Base-by-base conservation (phyloP, 2,888 invertebrate genomes). In the Orthosia incerta region DNA sequence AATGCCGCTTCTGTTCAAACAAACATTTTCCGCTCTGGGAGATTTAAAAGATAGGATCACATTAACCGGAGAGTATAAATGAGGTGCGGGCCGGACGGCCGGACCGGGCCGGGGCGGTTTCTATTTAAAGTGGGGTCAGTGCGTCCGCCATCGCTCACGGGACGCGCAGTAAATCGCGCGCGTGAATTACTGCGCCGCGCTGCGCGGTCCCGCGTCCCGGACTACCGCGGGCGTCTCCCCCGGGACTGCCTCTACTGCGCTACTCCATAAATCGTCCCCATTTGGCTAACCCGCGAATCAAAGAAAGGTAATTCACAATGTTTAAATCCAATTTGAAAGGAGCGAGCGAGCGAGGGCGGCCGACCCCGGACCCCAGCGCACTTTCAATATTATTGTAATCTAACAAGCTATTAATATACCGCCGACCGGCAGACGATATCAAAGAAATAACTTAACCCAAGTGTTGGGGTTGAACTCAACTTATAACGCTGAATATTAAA, bases 261-360 rank as follows among this genome's bases (percentile, higher is more conserved):
- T 88, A 89, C 91, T 93, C 93, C 92, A 95, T 95, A 94, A 94
- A 95, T 95, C 94, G 94, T 94, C 94, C 94, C 95, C 94, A 92
- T 94, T 94, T 92, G 94, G 93, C 93, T 93, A 94, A 93, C 94
- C 95, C 94, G 94, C 94, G 94, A 95, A 95, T 94, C 94, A 94
- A 94, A 94, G 93, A 92, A 93, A 94, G 92, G 95, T 94, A 95
- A 95, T 95, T 95, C 95, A 92, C 94, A 94, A 94, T 94, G 95
- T 94, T 94, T 95, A 94, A 95, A 95, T 94, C 94, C 94, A 94
- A 94, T 95, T 95, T 93, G 89, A 86, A 83, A 82, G 76, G 76
- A 80, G 76, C 82, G 86, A 86, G 91, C 74, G 76, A 80, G 76
- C 82, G 86, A 86, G 91, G 87, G 90, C 87, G 89, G 88, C 87